Conservation (phyloP, 1,140 invertebrate genomes). For the Heliothis virescens region DNA sequence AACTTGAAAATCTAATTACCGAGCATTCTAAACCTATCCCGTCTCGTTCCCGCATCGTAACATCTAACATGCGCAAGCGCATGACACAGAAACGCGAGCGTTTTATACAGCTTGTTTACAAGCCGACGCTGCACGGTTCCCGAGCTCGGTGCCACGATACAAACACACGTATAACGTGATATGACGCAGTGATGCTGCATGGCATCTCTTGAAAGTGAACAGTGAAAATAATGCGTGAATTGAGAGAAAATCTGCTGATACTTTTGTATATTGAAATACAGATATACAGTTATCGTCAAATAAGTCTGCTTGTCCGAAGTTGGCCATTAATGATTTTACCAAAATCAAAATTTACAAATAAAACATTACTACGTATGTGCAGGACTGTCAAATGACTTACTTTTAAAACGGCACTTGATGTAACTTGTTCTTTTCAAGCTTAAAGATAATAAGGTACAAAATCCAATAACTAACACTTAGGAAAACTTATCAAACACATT, state of each 20-base stretch:
- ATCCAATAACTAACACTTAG: background rate
- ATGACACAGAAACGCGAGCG: constrained; percentile 43
- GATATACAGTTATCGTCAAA: too few species aligned
- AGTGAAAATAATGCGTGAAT: background rate
- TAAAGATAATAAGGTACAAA: background rate
- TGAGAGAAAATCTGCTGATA: too few species aligned
- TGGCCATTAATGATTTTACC: too few species aligned
- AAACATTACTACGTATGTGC: too few species aligned
- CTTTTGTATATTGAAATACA: too few species aligned
- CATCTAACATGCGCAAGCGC: background rate
- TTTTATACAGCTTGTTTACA: constrained; percentile 46
- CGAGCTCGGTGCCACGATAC: background rate
- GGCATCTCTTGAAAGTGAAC: background rate
- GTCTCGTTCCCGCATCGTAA: constrained; percentile 19
- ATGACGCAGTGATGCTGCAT: constrained; percentile 17
- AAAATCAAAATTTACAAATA: too few species aligned
- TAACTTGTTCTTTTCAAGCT: too few species aligned
- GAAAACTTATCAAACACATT: background rate
- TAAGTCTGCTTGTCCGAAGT: too few species aligned
- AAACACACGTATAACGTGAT: constrained; percentile 19
- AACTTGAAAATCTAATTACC: background rate
- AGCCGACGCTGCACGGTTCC: constrained; percentile 43
- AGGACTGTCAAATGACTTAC: too few species aligned
- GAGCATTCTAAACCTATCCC: background rate
- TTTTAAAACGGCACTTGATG: too few species aligned